Evolutionary conservation across 2,888 invertebrate genomes (phyloP).

Genomic region (Cinara cedri): DNA sequence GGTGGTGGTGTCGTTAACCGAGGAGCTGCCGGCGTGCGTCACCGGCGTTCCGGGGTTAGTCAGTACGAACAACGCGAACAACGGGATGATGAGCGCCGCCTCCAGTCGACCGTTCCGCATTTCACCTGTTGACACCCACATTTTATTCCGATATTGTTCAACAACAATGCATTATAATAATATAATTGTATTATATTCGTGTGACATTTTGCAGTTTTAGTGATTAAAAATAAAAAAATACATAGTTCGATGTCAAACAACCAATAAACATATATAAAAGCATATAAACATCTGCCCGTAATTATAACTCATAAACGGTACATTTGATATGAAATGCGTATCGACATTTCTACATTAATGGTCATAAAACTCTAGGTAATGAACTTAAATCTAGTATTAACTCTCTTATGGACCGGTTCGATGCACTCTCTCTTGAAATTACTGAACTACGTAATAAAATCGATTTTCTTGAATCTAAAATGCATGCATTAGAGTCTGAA

Average conservation of each 20-base stretch:
- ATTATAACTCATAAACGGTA: no score
- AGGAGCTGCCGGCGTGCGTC: constrained; percentile 60
- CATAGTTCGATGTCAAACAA: no score
- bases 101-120: constrained; percentile 61
- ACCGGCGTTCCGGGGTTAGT: constrained; percentile 35
- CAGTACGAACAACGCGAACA: constrained; percentile 58
- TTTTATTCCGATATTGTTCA: background rate
- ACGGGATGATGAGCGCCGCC: constrained; percentile 62
- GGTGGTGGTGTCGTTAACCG: constrained; percentile 64
- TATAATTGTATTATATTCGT: no score
- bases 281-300: no score
- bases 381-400: no score
- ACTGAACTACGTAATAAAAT: background rate
- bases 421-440: background rate
- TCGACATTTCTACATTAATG: no score
- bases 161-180: no score
- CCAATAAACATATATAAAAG: no score
- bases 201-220: no score
- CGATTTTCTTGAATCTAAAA: background rate
- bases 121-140: constrained; percentile 34
- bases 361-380: no score
- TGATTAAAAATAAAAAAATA: no score
- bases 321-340: no score
- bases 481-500: background rate
- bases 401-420: background rate